Evolutionary conservation across 2,113 vertebrate genomes (phyloP), one percentile per base, ranked within the genome.

Genomic region (Gavialis gangeticus): DNA sequence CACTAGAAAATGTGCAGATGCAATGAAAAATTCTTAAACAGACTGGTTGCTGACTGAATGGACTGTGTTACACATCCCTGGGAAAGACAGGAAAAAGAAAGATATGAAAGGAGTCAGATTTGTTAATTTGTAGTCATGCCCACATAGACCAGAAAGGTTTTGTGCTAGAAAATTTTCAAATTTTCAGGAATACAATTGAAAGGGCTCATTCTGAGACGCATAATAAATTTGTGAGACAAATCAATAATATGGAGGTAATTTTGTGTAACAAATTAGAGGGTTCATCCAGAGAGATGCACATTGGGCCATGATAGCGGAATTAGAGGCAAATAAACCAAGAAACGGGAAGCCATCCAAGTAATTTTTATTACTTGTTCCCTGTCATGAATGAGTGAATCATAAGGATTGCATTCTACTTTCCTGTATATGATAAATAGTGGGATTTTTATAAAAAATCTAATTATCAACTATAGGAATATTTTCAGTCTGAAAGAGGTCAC

Each of bases 21-120:
- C 25, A 64, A 5, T 58, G 58, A 34, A 21, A 34, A 30, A 21
- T 9, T 46, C 46, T 4, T 58, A 12, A 0, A 0, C 17, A 66
- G 24, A 56, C 21, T 75, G 34, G 17, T 75, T 58, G 24, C 24
- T 85, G 24, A 84, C 19, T 73, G 37, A 83, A 12, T 9, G 71
- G 56, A 76, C 15, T 76, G 91, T 73, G 16, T 67, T 73, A 28
- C 10, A 84, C n/a, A 82, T 66, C 82, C 46, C 0, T 0, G 18
- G 14, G 8, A 89, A n/a, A 87, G 56, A 55, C 21, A 87, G 28
- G 55, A 60, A 87, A 21, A 19, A 83, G 73, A 56, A 87, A 19
- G 17, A 27, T 2, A 4, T 75, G 22, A 27, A 69, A 84, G n/a
- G n/a, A 34, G 12, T 69, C 30, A 37, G 30, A 46, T 88, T 18